These are phyloP conservation scores for Hecatera dysodea DNA, from an alignment of 2,888 invertebrate genomes.

Conservation along the genomic window DNA sequence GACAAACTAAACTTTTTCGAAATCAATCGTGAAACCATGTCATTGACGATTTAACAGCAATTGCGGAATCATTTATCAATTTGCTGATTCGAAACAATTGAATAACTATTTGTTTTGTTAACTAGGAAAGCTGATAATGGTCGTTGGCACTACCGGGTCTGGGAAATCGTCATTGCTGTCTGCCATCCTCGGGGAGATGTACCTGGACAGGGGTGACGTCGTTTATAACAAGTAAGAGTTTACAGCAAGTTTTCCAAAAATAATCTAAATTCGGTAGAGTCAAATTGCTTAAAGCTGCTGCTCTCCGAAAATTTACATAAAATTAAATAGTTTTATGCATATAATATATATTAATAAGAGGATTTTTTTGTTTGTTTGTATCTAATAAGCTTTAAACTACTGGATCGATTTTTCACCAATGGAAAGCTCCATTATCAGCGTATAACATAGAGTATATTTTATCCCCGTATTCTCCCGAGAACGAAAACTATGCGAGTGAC, in stretches of 20 bases:
- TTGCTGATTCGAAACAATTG: conserved; percentile 2
- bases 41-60: conserved; percentile 10
- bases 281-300: not conserved
- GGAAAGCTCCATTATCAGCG: no score
- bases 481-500: no score
- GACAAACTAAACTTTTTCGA: not conserved
- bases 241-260: not conserved
- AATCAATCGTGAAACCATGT: not conserved
- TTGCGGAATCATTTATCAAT: conserved; percentile 5
- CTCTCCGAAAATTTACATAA: no score
- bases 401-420: no score
- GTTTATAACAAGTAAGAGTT: conserved; percentile 91
- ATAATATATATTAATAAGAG: no score
- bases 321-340: no score
- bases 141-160: conserved; percentile 95
- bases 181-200: conserved; percentile 95
- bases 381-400: no score
- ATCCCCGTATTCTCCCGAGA: no score
- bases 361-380: no score
- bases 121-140: conserved; percentile 92
- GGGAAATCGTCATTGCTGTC: conserved; percentile 95
- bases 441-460: no score
- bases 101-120: conserved; percentile 14
- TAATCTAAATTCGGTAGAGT: not conserved
- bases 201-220: conserved; percentile 92